Base-by-base conservation (phyloP, 2,797 vertebrate genomes). In the Sebastes nivosus region DNA sequence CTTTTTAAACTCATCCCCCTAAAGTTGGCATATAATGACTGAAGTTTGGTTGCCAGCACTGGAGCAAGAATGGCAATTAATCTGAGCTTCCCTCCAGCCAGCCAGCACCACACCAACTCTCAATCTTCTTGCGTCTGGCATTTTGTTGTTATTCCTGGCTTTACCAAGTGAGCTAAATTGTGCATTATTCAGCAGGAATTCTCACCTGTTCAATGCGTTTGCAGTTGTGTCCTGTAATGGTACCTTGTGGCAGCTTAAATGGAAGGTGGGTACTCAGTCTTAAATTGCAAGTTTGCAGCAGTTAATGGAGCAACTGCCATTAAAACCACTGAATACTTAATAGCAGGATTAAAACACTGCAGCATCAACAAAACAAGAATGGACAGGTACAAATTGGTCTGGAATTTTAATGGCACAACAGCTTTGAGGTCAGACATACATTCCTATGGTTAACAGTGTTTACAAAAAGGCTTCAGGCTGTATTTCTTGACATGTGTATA, bases 281-380 rank as follows among this genome's bases (percentile, higher is more conserved):
- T 29, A 16, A 5, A 36, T 66, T 77, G 34, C 50, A 52, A 77
- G 64, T 81, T 80, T 87, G 52, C 27, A 60, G 67, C 57, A 5
- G 30, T 72, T 86, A 80, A 75, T 79, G 67, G 73, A 65, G 30
- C 50, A 58, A 27, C 20, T 25, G 32, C 34, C n/a, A 65, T 80
- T 75, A 78, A 73, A 65, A 32, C 32, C 30, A 20, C 4, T 70
- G 72, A 69, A 42, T 46, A 34, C 67, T 69, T 75, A 67, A 69
- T 38, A 67, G 29, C 25, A 38, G 22, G 29, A 75, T 72, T 67
- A 67, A 76, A 79, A 52, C 63, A 69, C 69, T 29, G 63, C 55
- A 64, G 58, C 55, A 13, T 61, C 67, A 68, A 72, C 58, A 66
- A 20, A 85, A 67, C 71, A 68, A 63, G 61, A 69, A 65, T 36